These are phyloP conservation scores for Etheostoma perlongum DNA, from an alignment of 2,797 vertebrate species.

Conservation along the genomic window DNA sequence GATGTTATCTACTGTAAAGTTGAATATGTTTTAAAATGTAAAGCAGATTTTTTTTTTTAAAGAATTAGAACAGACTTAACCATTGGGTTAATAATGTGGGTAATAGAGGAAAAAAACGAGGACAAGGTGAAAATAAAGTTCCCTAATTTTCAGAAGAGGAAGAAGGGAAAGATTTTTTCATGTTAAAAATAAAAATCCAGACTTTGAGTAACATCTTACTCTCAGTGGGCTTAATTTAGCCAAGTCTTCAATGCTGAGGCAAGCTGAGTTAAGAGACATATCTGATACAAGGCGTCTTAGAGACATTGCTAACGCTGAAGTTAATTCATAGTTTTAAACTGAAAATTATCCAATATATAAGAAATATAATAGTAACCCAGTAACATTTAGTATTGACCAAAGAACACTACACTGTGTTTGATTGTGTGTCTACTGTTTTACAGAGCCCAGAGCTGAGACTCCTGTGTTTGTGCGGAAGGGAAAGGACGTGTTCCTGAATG, in stretches of 20 bases:
- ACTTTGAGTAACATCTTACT: neutral
- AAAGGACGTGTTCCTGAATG: slow-evolving; percentile 21
- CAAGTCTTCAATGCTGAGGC: neutral
- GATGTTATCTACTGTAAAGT: neutral
- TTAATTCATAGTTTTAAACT: no score
- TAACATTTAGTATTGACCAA: neutral
- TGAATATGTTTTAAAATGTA: neutral
- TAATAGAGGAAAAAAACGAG: no score
- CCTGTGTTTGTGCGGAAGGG: slow-evolving; percentile 17
- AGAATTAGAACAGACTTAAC: neutral
- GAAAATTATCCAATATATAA: neutral
- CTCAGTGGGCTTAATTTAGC: neutral
- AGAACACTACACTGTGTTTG: neutral
- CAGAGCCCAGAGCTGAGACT: slow-evolving; percentile 14
- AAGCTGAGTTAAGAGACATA: neutral
- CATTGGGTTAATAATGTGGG: neutral
- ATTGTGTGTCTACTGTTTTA: neutral
- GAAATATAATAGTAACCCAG: neutral
- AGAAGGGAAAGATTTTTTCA: neutral
- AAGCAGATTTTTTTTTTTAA: no score
- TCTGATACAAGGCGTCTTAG: neutral
- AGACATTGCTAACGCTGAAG: neutral
- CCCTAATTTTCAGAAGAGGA: neutral
- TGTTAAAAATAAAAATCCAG: neutral
- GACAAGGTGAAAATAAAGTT: neutral